These are phyloP conservation scores for Pandion haliaetus DNA, from an alignment of 2,113 vertebrate genomes.

Conservation along the genomic window DNA sequence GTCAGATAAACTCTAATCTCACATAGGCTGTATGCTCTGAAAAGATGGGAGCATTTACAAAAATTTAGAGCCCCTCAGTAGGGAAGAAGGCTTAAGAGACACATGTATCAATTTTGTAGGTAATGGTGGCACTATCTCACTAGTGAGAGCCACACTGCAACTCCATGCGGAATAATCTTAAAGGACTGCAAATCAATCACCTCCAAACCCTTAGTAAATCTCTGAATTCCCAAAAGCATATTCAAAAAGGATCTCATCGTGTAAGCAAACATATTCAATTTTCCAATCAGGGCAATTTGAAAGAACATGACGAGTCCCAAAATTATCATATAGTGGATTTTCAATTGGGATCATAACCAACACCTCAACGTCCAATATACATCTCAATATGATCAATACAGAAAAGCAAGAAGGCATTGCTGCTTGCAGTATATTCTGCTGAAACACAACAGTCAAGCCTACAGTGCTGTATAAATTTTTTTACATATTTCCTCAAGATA, in stretches of 20 bases:
- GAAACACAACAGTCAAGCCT: neutral
- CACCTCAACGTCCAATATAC: neutral
- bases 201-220: neutral
- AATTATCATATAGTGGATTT: neutral
- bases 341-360: neutral
- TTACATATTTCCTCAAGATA: neutral
- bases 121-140: neutral
- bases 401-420: neutral
- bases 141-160: neutral
- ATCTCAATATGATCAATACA: neutral
- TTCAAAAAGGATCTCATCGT: neutral
- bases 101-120: neutral
- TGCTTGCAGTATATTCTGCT: neutral
- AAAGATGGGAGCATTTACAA: neutral
- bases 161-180: neutral
- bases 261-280: neutral
- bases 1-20: neutral
- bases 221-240: neutral
- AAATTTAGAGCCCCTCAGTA: neutral
- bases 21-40: neutral
- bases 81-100: neutral
- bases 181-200: neutral
- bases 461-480: neutral
- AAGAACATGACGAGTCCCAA: neutral
- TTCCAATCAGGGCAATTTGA: neutral